Conservation (phyloP, 2,797 vertebrate genomes). For the Bucorvus abyssinicus region DNA sequence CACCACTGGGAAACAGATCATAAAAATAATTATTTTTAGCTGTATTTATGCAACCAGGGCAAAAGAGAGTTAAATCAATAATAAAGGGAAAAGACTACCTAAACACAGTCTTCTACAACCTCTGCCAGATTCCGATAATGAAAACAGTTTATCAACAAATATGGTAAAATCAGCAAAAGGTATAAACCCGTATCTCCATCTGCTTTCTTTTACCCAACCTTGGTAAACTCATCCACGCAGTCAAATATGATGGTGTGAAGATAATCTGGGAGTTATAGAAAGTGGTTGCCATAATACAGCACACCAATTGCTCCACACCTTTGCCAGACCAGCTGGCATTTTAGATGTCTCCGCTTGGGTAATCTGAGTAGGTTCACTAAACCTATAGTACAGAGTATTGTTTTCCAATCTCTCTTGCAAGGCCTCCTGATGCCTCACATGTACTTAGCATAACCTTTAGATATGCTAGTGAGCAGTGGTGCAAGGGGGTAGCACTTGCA, state of each 20-base stretch:
- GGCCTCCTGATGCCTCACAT: background rate
- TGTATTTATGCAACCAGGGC: background rate
- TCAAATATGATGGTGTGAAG: background rate
- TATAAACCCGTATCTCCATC: background rate
- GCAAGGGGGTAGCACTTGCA: background rate
- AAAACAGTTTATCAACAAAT: background rate
- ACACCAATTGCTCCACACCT: background rate
- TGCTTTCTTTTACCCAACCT: background rate
- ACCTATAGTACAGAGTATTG: background rate
- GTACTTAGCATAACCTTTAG: background rate
- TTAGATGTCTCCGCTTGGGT: background rate
- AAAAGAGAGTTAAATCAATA: slow-evolving; percentile 4
- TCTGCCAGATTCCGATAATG: background rate
- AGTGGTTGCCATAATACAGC: background rate
- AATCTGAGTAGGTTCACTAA: background rate
- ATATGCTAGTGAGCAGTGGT: background rate
- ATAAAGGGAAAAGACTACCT: background rate
- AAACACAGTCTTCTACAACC: background rate
- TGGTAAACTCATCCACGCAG: background rate
- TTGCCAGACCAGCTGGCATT: background rate
- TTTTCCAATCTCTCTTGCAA: background rate
- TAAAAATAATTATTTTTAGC: background rate
- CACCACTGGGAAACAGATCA: background rate
- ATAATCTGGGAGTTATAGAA: background rate
- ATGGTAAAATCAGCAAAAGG: background rate